Conservation (phyloP, 2,113 vertebrate species). For the Naja naja region DNA sequence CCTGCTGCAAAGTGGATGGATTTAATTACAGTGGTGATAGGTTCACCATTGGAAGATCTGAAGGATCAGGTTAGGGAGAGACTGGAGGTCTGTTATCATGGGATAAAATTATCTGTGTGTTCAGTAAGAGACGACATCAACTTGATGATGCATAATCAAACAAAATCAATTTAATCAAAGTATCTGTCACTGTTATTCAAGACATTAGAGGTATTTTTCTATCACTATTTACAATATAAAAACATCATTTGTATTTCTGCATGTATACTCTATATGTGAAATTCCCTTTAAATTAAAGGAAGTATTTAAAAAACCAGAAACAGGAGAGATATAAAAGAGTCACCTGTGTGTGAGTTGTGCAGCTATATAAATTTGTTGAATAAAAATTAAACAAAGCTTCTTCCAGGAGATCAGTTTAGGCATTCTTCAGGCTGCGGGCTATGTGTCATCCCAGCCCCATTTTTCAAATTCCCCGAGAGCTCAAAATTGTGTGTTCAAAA, state of each 20-base stretch:
- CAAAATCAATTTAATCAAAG: not conserved
- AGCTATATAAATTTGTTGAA: too few relatives aligned
- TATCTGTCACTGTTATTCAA: not conserved
- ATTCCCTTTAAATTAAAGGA: not conserved
- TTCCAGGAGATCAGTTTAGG: not conserved
- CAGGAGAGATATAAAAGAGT: not conserved
- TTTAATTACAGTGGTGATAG: not conserved
- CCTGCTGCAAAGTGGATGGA: not conserved
- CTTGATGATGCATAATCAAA: not conserved
- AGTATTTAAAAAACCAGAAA: not conserved
- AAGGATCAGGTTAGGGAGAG: not conserved
- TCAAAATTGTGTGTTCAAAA: not conserved
- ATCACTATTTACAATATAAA: not conserved
- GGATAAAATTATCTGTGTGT: not conserved
- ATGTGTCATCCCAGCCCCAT: not conserved
- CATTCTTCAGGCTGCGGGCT: not conserved
- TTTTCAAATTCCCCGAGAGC: not conserved
- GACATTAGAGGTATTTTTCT: not conserved
- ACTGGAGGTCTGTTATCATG: not conserved
- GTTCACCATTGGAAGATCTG: not conserved
- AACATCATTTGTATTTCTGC: not conserved
- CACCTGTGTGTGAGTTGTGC: too few relatives aligned
- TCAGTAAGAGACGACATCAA: not conserved
- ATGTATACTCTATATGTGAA: not conserved
- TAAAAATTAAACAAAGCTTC: not conserved